phyloP scores from a whole-genome alignment of 1,140 invertebrate species.

The Frieseomelitta varia region DNA sequence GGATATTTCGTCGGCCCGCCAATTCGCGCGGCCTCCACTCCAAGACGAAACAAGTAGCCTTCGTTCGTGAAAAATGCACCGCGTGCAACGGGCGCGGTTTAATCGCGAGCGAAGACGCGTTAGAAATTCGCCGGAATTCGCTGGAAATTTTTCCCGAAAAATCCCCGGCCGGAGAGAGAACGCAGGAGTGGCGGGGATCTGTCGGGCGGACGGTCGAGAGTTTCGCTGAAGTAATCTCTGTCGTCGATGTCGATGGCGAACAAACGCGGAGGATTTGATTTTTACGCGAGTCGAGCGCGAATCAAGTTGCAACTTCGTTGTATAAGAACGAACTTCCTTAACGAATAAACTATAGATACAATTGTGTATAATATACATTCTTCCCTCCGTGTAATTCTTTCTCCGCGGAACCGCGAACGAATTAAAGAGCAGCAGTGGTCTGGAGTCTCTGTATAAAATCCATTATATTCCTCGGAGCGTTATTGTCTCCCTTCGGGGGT shows the following conservation, averaged over 20 bases:
- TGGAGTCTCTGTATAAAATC: neutral
- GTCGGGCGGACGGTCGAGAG: constrained; percentile 20
- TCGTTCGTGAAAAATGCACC: constrained; percentile 11
- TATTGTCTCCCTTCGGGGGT: constrained; percentile 9
- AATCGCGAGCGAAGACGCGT: neutral
- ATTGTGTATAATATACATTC: neutral
- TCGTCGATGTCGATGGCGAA: constrained; percentile 31
- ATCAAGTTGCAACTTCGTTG: constrained; percentile 48
- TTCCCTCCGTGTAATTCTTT: neutral
- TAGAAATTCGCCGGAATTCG: neutral
- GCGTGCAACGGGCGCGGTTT: neutral
- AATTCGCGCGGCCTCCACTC: neutral
- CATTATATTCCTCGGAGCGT: constrained; percentile 22
- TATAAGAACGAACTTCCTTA: constrained; percentile 39
- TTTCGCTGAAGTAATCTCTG: constrained; percentile 31
- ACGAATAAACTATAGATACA: constrained; percentile 32
- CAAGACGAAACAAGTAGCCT: constrained; percentile 34
- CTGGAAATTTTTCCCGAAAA: neutral
- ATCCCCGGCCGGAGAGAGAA: neutral
- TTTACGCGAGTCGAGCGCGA: neutral
- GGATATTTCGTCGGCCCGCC: neutral
- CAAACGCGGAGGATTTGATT: constrained; percentile 20
- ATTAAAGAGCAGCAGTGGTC: neutral
- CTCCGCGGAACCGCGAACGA: neutral
- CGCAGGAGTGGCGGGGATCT: neutral